Evolutionary conservation across 2,888 invertebrate genomes (phyloP), one percentile per base, ranked within the genome.

Genomic region (Pecten maximus): DNA sequence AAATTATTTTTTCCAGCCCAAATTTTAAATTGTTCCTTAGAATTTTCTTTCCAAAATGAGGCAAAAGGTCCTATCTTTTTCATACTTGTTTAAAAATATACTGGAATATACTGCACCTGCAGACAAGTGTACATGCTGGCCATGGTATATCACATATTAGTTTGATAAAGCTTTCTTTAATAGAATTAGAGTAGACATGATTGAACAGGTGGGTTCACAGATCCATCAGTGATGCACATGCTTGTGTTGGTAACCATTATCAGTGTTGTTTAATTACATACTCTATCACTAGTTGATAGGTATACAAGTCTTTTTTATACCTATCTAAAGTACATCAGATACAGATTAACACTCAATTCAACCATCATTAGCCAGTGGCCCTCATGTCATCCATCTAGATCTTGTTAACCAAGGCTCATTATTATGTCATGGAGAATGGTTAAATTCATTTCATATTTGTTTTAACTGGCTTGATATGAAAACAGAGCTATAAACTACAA

Each of bases 231-330:
- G 35, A 74, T 74, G 35, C 23, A 28, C 15, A 35, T 74, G 23
- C 35, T 35, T 23, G 23, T 28, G 35, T 74, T 35, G 19, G 60
- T 28, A 74, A 28, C 60, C n/a, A 74, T n/a, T 74, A 74, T 16
- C 60, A n/a, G 74, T 74, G 35, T 74, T 74, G 35, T 74, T 74
- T 74, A 74, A 74, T 74, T 28, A 74, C 74, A 74, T 74, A 28
- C 54, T 54, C 54, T 54, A n/a, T 54, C 54, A 54, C 35, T 23
- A 35, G 74, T 74, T 35, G 15, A 74, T 28, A 74, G 28, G 74
- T 12, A n/a, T n/a, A 48, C 2, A 12, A 16, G 48, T 1, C 4
- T 48, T 4, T 48, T 54, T 23, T 60, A 4, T 74, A 35, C 35
- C n/a, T 35, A 74, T 74, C 28, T 74, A 35, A 10, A 74, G 74